Conservation (phyloP, 2,888 invertebrate species). For the Panopea generosa region DNA sequence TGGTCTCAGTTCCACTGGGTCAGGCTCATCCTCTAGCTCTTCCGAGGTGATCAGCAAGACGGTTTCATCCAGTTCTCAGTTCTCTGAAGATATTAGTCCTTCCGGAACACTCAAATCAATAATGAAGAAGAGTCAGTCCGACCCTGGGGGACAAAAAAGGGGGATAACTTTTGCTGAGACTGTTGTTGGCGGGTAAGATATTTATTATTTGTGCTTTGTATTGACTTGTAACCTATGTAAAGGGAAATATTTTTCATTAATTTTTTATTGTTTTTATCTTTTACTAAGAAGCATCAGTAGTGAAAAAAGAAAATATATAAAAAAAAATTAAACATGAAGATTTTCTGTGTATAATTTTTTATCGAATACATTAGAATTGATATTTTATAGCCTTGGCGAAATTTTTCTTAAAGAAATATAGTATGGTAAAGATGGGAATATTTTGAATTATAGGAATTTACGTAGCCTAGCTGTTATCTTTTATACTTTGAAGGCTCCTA, state of each 20-base stretch:
- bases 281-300: no score
- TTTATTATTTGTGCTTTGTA: background rate
- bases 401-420: no score
- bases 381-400: no score
- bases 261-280: no score
- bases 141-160: conserved; percentile 70
- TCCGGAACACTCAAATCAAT: conserved; percentile 74
- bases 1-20: conserved; percentile 29
- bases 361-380: no score
- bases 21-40: conserved; percentile 25
- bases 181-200: conserved; percentile 79
- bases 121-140: conserved; percentile 79
- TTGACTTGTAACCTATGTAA: background rate
- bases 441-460: no score
- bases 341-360: no score
- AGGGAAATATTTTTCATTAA: background rate
- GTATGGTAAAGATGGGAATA: no score
- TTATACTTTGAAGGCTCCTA: no score
- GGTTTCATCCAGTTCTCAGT: conserved; percentile 33
- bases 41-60: conserved; percentile 12
- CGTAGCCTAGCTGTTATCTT: no score
- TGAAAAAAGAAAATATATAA: no score
- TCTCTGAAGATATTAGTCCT: conserved; percentile 34
- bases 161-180: conserved; percentile 83
- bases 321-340: no score